A percentile compares a stretch with the other conserved stretches of the same genome.
Conservation (phyloP, 2,888 invertebrate species). For the Augochlorella aurata region DNA sequence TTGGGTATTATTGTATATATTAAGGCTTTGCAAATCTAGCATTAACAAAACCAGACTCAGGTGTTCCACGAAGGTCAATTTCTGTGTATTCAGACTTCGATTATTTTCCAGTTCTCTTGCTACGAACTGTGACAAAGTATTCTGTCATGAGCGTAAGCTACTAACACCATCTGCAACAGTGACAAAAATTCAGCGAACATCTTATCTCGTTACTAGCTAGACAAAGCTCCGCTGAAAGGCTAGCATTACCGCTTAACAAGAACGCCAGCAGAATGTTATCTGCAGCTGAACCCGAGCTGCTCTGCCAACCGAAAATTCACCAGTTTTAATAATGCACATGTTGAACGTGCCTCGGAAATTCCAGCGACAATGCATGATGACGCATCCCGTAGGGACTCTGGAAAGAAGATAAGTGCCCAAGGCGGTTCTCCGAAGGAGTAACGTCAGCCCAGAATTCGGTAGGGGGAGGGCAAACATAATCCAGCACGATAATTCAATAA, state of each 20-base stretch:
- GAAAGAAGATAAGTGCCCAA: conserved; percentile 4
- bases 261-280: neutral
- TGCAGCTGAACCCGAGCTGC: neutral
- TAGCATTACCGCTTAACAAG: neutral
- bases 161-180: too few relatives aligned
- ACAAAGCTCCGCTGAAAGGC: neutral
- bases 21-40: too few relatives aligned
- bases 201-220: neutral
- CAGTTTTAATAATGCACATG: neutral
- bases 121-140: too few relatives aligned
- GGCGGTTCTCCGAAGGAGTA: conserved; percentile 25
- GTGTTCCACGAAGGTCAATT: too few relatives aligned
- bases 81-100: too few relatives aligned
- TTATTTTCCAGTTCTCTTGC: too few relatives aligned
- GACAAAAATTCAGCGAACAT: too few relatives aligned
- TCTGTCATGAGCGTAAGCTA: neutral
- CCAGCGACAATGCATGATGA: conserved; percentile 6
- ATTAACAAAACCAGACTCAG: too few relatives aligned
- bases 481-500: conserved; percentile 67
- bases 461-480: conserved; percentile 41
- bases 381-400: neutral
- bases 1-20: too few relatives aligned
- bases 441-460: conserved; percentile 36
- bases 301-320: neutral
- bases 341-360: neutral